Conservation (phyloP, 2,888 invertebrate species). For the Oithona nana region DNA sequence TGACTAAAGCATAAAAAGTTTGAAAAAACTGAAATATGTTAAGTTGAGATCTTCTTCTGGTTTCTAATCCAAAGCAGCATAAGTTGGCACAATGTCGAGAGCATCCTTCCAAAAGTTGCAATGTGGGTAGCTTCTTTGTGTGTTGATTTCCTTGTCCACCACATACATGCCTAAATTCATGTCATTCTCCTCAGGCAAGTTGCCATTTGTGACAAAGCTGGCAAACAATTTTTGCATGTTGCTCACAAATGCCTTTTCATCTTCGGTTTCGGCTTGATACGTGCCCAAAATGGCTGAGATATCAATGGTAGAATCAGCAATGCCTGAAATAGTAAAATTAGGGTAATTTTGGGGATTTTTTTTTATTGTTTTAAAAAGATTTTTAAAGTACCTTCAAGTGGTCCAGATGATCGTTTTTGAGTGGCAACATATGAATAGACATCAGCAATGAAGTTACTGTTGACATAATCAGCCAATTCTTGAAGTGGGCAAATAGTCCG, state of each 20-base stretch:
- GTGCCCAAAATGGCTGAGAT: constrained; percentile 56
- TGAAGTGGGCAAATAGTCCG: constrained; percentile 58
- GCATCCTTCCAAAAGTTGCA: constrained; percentile 54
- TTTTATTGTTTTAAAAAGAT: too few species aligned
- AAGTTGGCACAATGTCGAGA: constrained; percentile 44
- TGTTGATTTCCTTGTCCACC: constrained; percentile 21
- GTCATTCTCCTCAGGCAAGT: constrained; percentile 19
- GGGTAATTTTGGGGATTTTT: too few species aligned
- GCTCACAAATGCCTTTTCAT: constrained; percentile 50
- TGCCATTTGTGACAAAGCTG: constrained; percentile 57
- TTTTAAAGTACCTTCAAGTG: too few species aligned
- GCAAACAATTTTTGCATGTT: constrained; percentile 66
- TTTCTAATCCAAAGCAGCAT: constrained; percentile 54
- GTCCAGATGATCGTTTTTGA: constrained; percentile 25
- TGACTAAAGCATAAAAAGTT: too few species aligned
- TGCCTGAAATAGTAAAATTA: too few species aligned
- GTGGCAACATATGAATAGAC: constrained; percentile 27
- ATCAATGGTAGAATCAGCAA: constrained; percentile 45
- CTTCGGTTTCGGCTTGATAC: constrained; percentile 48
- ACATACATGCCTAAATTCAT: constrained; percentile 28
- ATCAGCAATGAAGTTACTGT: constrained; percentile 16
- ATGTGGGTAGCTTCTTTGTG: constrained; percentile 38
- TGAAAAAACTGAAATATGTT: too few species aligned
- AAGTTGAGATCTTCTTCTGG: too few species aligned
- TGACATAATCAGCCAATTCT: constrained; percentile 34